phyloP scores from a whole-genome alignment of 2,888 invertebrate genomes.

The Pogonocherus hispidulus region DNA sequence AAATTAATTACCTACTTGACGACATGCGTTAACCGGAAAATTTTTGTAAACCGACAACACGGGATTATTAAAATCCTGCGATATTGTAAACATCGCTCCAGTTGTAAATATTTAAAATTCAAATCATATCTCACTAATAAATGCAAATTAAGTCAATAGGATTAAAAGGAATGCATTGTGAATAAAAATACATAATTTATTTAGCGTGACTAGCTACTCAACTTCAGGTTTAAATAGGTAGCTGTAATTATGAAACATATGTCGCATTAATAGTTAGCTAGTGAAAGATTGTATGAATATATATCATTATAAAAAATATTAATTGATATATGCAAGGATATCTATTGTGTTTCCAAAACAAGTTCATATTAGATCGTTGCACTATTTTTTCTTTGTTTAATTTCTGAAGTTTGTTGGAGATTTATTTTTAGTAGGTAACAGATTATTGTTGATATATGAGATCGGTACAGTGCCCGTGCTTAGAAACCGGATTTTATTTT shows the following conservation, averaged over 20 bases:
- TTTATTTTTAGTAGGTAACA: too few species aligned
- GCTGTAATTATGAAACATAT: slow-evolving; percentile 17
- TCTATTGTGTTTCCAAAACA: neutral
- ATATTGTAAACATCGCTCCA: neutral
- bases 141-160: slow-evolving; percentile 33
- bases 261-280: slow-evolving; percentile 30
- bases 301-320: slow-evolving; percentile 10
- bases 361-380: neutral
- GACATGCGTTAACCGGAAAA: neutral
- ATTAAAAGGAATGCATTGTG: slow-evolving; percentile 20
- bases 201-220: slow-evolving; percentile 23
- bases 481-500: too few species aligned
- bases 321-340: neutral
- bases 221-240: slow-evolving; percentile 23
- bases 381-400: neutral
- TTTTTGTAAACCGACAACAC: neutral
- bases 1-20: neutral
- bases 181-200: slow-evolving; percentile 36
- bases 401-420: too few species aligned
- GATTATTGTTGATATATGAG: too few species aligned
- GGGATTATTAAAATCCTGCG: neutral
- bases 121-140: slow-evolving; percentile 25
- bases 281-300: slow-evolving; percentile 8
- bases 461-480: too few species aligned
- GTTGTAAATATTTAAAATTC: slow-evolving; percentile 13